phyloP scores from a whole-genome alignment of 2,797 vertebrate species.

The Kryptopterus vitreolus region DNA sequence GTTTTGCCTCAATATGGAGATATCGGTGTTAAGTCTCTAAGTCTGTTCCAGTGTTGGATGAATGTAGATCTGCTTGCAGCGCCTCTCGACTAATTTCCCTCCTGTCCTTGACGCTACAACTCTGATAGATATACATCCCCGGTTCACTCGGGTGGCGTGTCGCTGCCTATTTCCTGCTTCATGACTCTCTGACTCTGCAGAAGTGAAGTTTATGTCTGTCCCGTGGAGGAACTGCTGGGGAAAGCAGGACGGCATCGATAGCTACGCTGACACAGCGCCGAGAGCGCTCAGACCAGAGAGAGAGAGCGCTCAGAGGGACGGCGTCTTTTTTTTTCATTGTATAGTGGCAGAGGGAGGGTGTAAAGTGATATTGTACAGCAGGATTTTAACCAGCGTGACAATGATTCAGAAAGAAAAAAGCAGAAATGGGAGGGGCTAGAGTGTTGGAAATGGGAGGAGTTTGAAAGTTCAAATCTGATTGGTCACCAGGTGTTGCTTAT shows the following conservation, averaged over 20 bases:
- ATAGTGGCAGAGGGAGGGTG: not conserved
- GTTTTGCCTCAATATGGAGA: not conserved
- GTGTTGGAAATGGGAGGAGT: not conserved
- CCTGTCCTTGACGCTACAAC: not conserved
- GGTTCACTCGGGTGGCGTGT: conserved; percentile 9
- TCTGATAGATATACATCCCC: conserved; percentile 2
- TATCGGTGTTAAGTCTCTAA: not conserved
- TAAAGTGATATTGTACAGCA: not conserved
- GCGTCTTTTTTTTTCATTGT: not conserved
- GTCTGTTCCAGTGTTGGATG: not conserved
- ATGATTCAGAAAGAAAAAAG: not conserved
- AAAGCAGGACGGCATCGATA: not conserved
- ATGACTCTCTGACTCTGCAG: conserved; percentile 1
- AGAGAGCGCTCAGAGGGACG: not conserved
- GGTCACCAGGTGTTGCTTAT: too few relatives aligned
- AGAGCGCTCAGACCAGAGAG: not conserved
- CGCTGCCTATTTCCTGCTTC: conserved; percentile 15
- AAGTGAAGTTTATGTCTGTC: not conserved
- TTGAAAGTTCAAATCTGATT: too few relatives aligned
- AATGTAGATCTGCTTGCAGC: not conserved
- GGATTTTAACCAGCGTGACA: not conserved
- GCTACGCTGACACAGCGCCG: not conserved
- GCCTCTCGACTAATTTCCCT: not conserved
- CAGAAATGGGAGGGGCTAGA: not conserved
- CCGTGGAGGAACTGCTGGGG: conserved; percentile 1